Conservation (phyloP, 2,888 invertebrate species). For the Mamestra brassicae region DNA sequence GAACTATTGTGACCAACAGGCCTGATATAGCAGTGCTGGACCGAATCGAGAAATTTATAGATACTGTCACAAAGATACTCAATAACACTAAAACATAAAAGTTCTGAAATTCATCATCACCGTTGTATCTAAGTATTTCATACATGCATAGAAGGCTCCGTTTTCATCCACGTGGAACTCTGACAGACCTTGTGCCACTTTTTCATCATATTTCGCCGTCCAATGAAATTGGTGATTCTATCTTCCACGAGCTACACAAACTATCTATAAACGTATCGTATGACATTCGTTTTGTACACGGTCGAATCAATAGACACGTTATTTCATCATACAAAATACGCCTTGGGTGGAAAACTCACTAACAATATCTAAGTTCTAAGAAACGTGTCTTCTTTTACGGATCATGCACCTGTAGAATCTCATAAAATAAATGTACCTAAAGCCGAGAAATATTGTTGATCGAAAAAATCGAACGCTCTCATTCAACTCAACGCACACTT, state of each 20-base stretch:
- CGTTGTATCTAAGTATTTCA: not conserved
- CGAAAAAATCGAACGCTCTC: not conserved
- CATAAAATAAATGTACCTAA: slow-evolving; percentile 4
- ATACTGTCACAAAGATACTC: no score
- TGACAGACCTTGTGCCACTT: not conserved
- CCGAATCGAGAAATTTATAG: no score
- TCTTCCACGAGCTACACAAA: not conserved
- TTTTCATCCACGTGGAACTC: not conserved
- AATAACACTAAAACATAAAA: slow-evolving; percentile 1
- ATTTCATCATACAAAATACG: not conserved
- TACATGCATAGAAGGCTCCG: not conserved
- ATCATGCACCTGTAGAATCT: slow-evolving; percentile 13
- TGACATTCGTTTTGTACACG: not conserved
- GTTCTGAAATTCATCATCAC: not conserved
- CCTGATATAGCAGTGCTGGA: no score
- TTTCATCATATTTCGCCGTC: slow-evolving; percentile 8
- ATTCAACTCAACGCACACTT: not conserved
- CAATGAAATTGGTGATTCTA: not conserved
- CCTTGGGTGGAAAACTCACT: not conserved
- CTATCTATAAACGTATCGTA: slow-evolving; percentile 13
- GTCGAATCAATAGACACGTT: not conserved
- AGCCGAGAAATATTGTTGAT: slow-evolving; percentile 1
- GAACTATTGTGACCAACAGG: no score
- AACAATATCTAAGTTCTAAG: not conserved
- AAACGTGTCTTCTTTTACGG: slow-evolving; percentile 1